phyloP scores from a whole-genome alignment of 1,140 invertebrate genomes.

The Zaprionus ghesquierei region DNA sequence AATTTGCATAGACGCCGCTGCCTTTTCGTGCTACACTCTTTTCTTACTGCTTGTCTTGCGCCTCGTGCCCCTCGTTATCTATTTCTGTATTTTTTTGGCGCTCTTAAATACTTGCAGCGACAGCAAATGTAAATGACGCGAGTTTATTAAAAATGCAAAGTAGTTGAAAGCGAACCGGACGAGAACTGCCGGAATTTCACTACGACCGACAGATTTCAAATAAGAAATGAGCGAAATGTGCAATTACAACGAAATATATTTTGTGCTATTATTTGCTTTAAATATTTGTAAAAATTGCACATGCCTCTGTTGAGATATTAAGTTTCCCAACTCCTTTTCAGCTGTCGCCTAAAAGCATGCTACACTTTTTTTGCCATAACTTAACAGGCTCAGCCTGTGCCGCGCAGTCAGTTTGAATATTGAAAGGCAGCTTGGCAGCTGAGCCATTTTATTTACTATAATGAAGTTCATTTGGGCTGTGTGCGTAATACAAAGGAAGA shows the following conservation, averaged over 20 bases:
- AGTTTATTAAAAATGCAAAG: constrained; percentile 39
- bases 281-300: background rate
- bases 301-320: background rate
- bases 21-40: background rate
- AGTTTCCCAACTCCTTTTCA: background rate
- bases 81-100: background rate
- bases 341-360: background rate
- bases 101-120: constrained; percentile 20
- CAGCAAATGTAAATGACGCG: constrained; percentile 37
- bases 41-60: background rate
- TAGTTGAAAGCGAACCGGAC: background rate
- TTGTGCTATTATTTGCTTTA: background rate
- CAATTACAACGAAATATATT: background rate
- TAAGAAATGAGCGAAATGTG: background rate
- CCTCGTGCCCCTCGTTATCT: background rate
- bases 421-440: constrained; percentile 12
- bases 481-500: constrained; percentile 38
- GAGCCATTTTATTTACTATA: constrained; percentile 63
- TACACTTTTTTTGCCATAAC: too few species aligned
- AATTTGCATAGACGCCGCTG: constrained; percentile 40
- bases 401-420: background rate
- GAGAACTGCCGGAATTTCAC: background rate
- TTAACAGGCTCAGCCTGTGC: background rate
- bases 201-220: background rate
- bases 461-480: constrained; percentile 71